Base-by-base conservation (phyloP, 2,888 invertebrate species). In the Barypeithes pellucidus region DNA sequence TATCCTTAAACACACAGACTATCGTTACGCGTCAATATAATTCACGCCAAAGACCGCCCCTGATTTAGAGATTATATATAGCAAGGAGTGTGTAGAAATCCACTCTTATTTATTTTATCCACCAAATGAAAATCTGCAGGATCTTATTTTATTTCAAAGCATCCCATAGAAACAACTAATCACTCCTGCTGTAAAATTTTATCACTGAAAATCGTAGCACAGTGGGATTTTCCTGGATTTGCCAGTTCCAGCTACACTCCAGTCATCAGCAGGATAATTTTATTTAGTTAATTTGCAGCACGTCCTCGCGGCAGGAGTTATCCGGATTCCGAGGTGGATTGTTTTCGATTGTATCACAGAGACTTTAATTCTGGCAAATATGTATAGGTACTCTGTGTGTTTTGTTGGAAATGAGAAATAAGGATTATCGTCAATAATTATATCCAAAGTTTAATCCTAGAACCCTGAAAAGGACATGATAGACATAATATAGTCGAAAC, bases 281-380 rank as follows among this genome's bases (percentile, higher is more conserved):
- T 36, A 60, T 60, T 60, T 60, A 36, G 39, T 60, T 60, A 60
- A 60, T 60, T 60, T 60, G 36, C 60, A 41, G 60, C 60, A 60
- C 41, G 60, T 60, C 41, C 59, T 22, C 60, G 22, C 60, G 20
- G 41, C 60, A 22, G 41, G 41, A 59, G 39, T 59, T 59, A 59
- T 33, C 59, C 14, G 36, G 60, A 60, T 60, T 22, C 22, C 14
- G 52, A 24, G 11, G 20, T 9, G 60, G 41, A 60, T 60, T 60
- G 39, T 41, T 41, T 60, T 60, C 41, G 41, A 60, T 41, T 60
- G 41, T 60, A 22, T 41, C 60, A 14, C 20, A 20, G 9, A 24
- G 24, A 8, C 24, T 52, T n/a, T 52, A 24, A 52, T 52, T 24
- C n/a, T 5, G 24, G 22, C 1, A 52, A 52, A 22, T 50, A 50